A percentile compares a stretch with the other conserved stretches of the same genome.
Evolutionary conservation across 2,113 vertebrate genomes (phyloP).

Genomic region (Cyprinodon variegatus): DNA sequence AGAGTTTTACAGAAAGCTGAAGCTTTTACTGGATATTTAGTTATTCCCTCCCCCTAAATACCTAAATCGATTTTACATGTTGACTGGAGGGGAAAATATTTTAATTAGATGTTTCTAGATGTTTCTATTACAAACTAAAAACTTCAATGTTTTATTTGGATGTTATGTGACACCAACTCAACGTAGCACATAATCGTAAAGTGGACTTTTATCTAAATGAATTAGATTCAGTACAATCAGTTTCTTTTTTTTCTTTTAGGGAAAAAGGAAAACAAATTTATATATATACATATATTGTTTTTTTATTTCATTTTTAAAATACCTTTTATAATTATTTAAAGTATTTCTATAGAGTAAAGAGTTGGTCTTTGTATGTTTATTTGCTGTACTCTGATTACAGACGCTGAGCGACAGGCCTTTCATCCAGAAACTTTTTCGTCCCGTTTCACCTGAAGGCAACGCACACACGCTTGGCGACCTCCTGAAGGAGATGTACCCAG

Average conservation of each 20-base stretch:
- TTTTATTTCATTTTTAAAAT: no score
- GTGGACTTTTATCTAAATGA: no score
- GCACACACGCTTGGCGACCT: slow-evolving; percentile 90
- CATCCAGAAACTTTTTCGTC: slow-evolving; percentile 96
- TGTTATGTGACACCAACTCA: background rate
- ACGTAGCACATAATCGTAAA: background rate
- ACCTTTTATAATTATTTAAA: background rate
- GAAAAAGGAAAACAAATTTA: no score
- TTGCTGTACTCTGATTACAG: slow-evolving; percentile 71
- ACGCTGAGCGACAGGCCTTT: slow-evolving; percentile 90
- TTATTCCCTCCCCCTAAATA: slow-evolving; percentile 4
- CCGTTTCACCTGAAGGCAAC: slow-evolving; percentile 87
- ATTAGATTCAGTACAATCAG: no score
- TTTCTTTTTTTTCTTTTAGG: no score
- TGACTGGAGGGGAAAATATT: background rate
- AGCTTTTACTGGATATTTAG: background rate
- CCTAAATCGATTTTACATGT: background rate
- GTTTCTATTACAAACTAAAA: background rate
- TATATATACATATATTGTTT: no score
- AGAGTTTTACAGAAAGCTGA: background rate
- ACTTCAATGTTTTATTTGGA: background rate
- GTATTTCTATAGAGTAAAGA: background rate
- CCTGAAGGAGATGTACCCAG: slow-evolving; percentile 89
- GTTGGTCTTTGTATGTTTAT: background rate
- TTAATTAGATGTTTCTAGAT: background rate